A percentile compares a stretch with the other conserved stretches of the same genome.
phyloP scores from a whole-genome alignment of 1,140 invertebrate species.

The Chymomyza costata region DNA sequence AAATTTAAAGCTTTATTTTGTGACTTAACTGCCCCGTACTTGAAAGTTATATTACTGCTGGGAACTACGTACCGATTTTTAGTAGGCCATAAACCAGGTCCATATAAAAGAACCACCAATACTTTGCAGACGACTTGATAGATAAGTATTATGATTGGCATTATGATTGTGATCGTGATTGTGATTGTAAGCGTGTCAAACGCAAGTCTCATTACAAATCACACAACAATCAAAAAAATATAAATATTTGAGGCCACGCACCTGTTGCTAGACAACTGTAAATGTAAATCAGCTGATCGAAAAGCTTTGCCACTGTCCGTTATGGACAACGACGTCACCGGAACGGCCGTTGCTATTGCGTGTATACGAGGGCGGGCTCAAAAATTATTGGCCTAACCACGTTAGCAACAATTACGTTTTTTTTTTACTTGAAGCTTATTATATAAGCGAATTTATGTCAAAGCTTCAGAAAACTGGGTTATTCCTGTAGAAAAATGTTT shows the following conservation, averaged over 20 bases:
- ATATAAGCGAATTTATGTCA: no score
- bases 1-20: no score
- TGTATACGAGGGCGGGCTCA: no score
- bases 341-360: conserved; percentile 15
- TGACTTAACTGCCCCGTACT: no score
- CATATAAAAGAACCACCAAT: not conserved
- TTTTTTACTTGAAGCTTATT: no score
- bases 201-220: conserved; percentile 4
- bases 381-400: no score
- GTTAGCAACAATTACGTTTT: no score
- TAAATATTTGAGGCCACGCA: conserved; percentile 2
- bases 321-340: conserved; percentile 45
- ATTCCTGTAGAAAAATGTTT: no score
- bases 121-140: conserved; percentile 40
- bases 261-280: not conserved
- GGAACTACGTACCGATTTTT: no score
- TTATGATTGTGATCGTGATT: conserved; percentile 14
- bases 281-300: conserved; percentile 41
- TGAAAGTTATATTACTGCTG: no score
- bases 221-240: not conserved
- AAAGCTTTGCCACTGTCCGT: conserved; percentile 13
- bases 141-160: conserved; percentile 9
- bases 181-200: conserved; percentile 3
- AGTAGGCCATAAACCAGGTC: conserved; percentile 12
- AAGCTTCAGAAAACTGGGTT: no score